These are phyloP conservation scores for Bufo bufo DNA, from an alignment of 2,113 vertebrate genomes.

Conservation along the genomic window DNA sequence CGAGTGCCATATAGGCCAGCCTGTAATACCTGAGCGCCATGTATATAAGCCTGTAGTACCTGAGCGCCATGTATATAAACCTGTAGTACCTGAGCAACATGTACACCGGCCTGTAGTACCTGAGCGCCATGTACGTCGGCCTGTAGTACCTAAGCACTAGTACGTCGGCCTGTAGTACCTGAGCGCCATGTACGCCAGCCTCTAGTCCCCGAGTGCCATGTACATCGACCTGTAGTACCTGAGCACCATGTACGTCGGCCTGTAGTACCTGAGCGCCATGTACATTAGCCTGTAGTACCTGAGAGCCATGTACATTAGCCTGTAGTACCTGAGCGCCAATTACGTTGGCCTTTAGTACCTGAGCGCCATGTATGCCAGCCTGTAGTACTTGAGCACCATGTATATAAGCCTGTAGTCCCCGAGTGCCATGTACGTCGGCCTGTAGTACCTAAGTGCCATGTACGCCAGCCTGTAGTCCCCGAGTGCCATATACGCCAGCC, in stretches of 20 bases:
- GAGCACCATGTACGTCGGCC: neutral
- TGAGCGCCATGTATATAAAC: neutral
- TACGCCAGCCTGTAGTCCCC: too few species aligned
- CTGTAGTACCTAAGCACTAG: too few species aligned
- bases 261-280: conserved; percentile 64
- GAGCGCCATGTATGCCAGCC: neutral
- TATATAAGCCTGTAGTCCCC: neutral
- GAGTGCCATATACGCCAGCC: too few species aligned
- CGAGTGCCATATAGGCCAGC: neutral
- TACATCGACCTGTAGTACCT: too few species aligned
- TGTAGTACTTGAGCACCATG: neutral
- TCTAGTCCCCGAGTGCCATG: neutral
- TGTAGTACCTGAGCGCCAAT: neutral
- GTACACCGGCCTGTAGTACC: neutral
- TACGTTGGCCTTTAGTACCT: neutral
- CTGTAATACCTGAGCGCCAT: conserved; percentile 68
- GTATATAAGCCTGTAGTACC: neutral
- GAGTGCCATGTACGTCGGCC: neutral
- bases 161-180: conserved; percentile 63
- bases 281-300: conserved; percentile 65
- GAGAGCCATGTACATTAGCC: conserved; percentile 69
- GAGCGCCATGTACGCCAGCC: conserved; percentile 68
- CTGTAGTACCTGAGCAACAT: neutral
- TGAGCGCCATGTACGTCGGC: neutral
- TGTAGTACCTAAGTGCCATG: neutral